Evolutionary conservation across 2,888 invertebrate species (phyloP).

Genomic region (Pilophorus perplexus): DNA sequence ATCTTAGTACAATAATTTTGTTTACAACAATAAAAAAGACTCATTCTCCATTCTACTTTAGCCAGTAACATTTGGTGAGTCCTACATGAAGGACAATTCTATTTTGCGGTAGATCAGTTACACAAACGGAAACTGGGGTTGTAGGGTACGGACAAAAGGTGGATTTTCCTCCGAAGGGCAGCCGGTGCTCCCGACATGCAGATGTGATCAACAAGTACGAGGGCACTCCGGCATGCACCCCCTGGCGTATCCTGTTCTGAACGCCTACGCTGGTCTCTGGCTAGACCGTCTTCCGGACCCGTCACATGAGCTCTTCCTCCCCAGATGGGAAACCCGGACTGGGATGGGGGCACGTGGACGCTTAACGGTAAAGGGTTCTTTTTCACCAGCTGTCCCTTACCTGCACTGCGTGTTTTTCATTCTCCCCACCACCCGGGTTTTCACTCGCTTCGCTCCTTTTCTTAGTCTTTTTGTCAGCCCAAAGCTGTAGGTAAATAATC

Average conservation of each 20-base stretch:
- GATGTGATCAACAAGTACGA: constrained; percentile 22
- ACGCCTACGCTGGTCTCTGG: background rate
- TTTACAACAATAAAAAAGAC: no score
- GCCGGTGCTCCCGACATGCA: constrained; percentile 4
- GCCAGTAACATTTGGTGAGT: no score
- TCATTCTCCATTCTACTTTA: no score
- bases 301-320: constrained; percentile 28
- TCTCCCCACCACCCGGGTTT: background rate
- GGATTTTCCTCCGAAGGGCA: constrained; percentile 1
- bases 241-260: background rate
- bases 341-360: constrained; percentile 5
- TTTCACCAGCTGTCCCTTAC: constrained; percentile 8
- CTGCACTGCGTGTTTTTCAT: background rate
- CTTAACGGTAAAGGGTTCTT: constrained; percentile 24
- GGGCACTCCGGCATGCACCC: no score
- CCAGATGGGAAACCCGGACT: background rate
- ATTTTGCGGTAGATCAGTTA: background rate
- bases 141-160: background rate
- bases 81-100: background rate
- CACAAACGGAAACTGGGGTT: background rate
- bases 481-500: constrained; percentile 11
- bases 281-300: constrained; percentile 7
- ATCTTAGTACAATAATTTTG: no score
- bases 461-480: constrained; percentile 4
- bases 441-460: background rate